Percentiles rank a stretch among this genome's conserved stretches.
Conservation (phyloP, 2,113 vertebrate species). For the Maylandia zebra region DNA sequence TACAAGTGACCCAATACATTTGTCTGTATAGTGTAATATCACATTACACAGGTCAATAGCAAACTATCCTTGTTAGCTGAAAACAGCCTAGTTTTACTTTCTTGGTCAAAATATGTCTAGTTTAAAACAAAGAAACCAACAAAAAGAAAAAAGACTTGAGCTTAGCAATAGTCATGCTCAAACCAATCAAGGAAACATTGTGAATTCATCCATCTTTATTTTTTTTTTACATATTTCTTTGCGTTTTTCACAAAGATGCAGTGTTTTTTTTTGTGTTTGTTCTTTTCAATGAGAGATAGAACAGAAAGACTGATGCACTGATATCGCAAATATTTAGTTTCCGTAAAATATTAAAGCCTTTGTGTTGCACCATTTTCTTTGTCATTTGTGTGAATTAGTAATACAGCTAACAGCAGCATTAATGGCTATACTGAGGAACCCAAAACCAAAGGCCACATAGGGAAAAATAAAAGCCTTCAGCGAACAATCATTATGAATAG, state of each 20-base stretch:
- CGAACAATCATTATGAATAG: slow-evolving; percentile 30
- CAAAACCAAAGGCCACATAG: slow-evolving; percentile 7
- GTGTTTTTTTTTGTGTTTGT: neutral
- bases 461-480: slow-evolving; percentile 24
- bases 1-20: neutral
- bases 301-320: neutral
- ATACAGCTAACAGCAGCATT: neutral
- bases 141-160: neutral
- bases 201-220: neutral
- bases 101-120: neutral
- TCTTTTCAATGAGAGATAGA: neutral
- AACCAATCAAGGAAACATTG: neutral
- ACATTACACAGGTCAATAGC: neutral
- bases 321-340: neutral
- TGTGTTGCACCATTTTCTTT: neutral
- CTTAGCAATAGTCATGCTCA: neutral
- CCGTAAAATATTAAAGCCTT: neutral
- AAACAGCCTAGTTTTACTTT: neutral
- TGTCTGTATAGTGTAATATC: neutral
- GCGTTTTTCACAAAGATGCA: neutral
- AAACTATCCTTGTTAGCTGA: neutral
- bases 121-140: neutral
- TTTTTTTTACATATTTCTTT: neutral
- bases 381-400: neutral
- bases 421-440: neutral